Base-by-base conservation (phyloP, 1,140 invertebrate genomes). In the Drosophila triauraria region DNA sequence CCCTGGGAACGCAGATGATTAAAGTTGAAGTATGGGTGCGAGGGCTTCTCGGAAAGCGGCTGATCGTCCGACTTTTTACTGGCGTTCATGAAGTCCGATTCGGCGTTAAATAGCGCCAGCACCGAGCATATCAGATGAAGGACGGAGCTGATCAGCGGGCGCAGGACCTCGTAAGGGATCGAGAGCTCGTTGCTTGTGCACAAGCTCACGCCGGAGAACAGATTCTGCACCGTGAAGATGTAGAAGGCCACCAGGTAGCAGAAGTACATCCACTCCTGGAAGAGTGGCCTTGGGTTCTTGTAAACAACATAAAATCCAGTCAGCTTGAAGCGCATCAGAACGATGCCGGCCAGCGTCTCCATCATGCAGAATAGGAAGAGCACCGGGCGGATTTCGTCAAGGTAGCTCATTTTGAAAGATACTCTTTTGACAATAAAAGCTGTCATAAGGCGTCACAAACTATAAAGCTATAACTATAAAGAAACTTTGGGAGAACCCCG, bases 121-220 rank as follows among this genome's bases (percentile, higher is more conserved):
- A 30, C 9, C 9, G 48, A 30, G 2, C 25, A 30, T 1, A 30
- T n/a, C 25, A 50, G 7, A 30, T 50, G 27, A 8, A 50, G 8
- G 25, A 50, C n/a, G 48, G 25, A 50, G 25, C 48, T 30, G 5
- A 50, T 50, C 8, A 50, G 48, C 48, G 48, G n/a, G 25, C 48
- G 25, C 48, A 50, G 15, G 15, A 30, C 25, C 27, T 50, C 25
- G 9, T 10, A 15, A 15, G 3, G 2, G 9, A 50, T n/a, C 2
- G 8, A 30, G 5, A 15, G 48, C n/a, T 30, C 8, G 4, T 30
- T 15, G 1, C 48, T 50, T 30, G 48, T 50, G 48, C 48, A 50
- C 2, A 30, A 8, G 5, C n/a, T 50, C 15, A 30, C 48, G 25
- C 15, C 25, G 25, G 48, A 25, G 1, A 30, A 4, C 15, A 50